A percentile compares a stretch with the other conserved stretches of the same genome.
Evolutionary conservation across 2,797 vertebrate species (phyloP).

Genomic region (Poecilia picta): DNA sequence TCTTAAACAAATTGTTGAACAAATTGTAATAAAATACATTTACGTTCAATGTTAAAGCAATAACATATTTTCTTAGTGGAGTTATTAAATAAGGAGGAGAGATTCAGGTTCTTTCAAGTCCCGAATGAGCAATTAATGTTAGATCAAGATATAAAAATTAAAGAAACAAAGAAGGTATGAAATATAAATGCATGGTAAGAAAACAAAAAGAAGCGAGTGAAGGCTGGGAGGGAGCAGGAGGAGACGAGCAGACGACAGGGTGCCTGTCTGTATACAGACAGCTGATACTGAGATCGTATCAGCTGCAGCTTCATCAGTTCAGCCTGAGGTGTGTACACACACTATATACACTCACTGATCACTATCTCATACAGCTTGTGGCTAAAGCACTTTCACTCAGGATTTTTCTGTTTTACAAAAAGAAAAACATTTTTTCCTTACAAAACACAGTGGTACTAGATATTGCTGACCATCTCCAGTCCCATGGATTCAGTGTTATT

Average conservation of each 20-base stretch:
- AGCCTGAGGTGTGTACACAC: slow-evolving; percentile 34
- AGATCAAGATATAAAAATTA: no score
- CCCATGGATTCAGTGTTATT: not conserved
- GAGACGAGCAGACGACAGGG: slow-evolving; percentile 25
- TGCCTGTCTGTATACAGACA: slow-evolving; percentile 27
- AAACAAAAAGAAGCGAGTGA: not conserved
- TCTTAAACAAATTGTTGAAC: not conserved
- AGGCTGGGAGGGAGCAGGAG: not conserved
- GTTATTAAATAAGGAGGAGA: not conserved
- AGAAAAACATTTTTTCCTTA: not conserved
- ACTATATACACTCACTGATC: slow-evolving; percentile 36
- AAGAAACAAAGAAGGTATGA: no score
- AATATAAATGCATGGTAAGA: not conserved
- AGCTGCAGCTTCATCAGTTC: slow-evolving; percentile 41
- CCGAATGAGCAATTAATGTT: no score
- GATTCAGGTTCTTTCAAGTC: no score
- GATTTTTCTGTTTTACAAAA: not conserved
- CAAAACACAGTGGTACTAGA: not conserved
- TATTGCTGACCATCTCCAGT: not conserved
- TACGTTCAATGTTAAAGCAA: not conserved
- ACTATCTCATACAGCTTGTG: slow-evolving; percentile 39
- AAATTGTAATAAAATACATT: not conserved
- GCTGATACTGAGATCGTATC: slow-evolving; percentile 52
- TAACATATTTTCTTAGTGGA: not conserved
- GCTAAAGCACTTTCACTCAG: slow-evolving; percentile 32